Conservation (phyloP, 2,888 invertebrate species). For the Lapara coniferarum region DNA sequence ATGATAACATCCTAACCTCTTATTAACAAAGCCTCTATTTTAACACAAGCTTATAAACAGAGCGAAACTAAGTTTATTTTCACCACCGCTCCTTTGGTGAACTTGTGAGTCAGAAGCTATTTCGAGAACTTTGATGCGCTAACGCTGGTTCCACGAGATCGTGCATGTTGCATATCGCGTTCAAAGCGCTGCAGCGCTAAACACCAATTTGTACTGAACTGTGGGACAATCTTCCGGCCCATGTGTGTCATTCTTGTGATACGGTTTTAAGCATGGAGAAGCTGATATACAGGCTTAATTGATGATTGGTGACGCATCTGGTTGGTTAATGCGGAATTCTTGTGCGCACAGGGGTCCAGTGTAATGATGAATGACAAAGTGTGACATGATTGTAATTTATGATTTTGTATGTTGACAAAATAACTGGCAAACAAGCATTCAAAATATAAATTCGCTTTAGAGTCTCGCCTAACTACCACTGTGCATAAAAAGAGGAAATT, state of each 20-base stretch:
- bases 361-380: background rate
- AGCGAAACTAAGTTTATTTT: slow-evolving; percentile 59
- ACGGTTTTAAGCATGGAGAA: slow-evolving; percentile 2
- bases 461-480: background rate
- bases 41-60: slow-evolving; percentile 51
- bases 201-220: slow-evolving; percentile 24
- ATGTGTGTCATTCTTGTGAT: slow-evolving; percentile 1
- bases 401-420: background rate
- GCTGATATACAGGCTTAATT: slow-evolving; percentile 4
- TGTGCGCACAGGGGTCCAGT: background rate
- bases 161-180: slow-evolving; percentile 28
- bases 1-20: slow-evolving; percentile 41
- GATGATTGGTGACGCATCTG: background rate
- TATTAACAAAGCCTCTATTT: slow-evolving; percentile 56
- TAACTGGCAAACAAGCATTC: no score
- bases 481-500: background rate
- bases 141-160: slow-evolving; percentile 38
- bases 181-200: slow-evolving; percentile 30
- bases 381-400: background rate
- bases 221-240: slow-evolving; percentile 19
- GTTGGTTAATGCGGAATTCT: background rate
- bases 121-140: slow-evolving; percentile 62
- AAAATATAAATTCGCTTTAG: no score
- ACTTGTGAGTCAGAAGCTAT: slow-evolving; percentile 71
- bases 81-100: slow-evolving; percentile 52